phyloP scores from a whole-genome alignment of 2,113 vertebrate species.

The Tretioscincus oriximinensis region DNA sequence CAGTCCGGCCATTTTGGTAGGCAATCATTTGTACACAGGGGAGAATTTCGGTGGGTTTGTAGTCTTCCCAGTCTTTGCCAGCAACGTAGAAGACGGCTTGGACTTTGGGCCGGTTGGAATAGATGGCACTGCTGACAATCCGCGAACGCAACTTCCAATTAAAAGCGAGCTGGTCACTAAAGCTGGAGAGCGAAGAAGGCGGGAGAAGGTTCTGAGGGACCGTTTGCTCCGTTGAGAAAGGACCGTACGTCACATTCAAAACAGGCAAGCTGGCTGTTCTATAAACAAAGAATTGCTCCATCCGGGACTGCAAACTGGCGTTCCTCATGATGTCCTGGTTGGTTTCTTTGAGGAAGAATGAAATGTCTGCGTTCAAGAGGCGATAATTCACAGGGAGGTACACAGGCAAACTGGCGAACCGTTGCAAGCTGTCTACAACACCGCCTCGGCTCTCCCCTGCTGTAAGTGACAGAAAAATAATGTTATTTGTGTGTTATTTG shows the following conservation, averaged over 20 bases:
- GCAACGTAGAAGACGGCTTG: conserved; percentile 89
- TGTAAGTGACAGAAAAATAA: conserved; percentile 58
- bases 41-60: conserved; percentile 67
- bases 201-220: conserved; percentile 84
- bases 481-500: too few species aligned
- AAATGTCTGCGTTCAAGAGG: conserved; percentile 75
- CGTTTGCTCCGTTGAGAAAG: conserved; percentile 76
- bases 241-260: conserved; percentile 89
- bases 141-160: conserved; percentile 83
- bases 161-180: conserved; percentile 71
- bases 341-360: conserved; percentile 91
- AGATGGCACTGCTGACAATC: conserved; percentile 82
- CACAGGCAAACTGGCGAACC: conserved; percentile 84
- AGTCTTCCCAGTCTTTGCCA: conserved; percentile 86
- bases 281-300: conserved; percentile 86
- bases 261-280: conserved; percentile 76
- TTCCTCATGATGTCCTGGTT: conserved; percentile 92
- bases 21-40: conserved; percentile 88
- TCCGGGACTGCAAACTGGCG: conserved; percentile 85
- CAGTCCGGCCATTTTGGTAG: conserved; percentile 81
- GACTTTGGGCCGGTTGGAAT: conserved; percentile 84
- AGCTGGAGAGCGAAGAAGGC: conserved; percentile 67
- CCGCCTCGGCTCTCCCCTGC: conserved; percentile 75
- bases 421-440: conserved; percentile 72
- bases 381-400: conserved; percentile 84